Conservation (phyloP, 53 echinoderm and acorn worm species). For the Mesocentrotus franciscanus region DNA sequence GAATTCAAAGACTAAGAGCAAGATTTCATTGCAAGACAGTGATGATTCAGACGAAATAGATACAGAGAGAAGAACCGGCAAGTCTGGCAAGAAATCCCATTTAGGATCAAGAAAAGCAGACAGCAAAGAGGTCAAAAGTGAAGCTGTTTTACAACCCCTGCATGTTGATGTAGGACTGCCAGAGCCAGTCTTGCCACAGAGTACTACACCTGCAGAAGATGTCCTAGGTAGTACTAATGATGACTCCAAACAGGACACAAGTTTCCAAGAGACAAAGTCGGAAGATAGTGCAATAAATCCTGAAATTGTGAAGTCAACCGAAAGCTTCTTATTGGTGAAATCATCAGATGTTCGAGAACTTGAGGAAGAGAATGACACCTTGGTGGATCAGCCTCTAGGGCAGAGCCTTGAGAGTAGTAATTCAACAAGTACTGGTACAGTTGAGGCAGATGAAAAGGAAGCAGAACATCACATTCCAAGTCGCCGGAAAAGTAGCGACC, state of each 20-base stretch:
- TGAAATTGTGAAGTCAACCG: conserved; percentile 45
- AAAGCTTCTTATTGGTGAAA: conserved; percentile 56
- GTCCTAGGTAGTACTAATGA: conserved; percentile 8
- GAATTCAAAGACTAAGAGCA: conserved; percentile 52
- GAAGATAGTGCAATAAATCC: conserved; percentile 55
- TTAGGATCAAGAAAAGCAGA: conserved; percentile 11
- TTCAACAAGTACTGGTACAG: conserved; percentile 58
- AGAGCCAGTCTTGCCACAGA: conserved; percentile 29
- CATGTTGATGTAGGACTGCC: conserved; percentile 45
- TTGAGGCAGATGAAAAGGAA: conserved; percentile 51
- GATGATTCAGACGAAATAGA: conserved; percentile 58
- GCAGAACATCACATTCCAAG: conserved; percentile 20
- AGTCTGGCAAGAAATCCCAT: conserved; percentile 47
- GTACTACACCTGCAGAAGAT: not conserved
- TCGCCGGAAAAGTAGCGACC: conserved; percentile 50
- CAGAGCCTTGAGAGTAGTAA: conserved; percentile 50
- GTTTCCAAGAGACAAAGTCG: not conserved
- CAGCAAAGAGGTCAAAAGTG: conserved; percentile 31
- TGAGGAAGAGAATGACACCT: conserved; percentile 14
- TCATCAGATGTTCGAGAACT: conserved; percentile 44
- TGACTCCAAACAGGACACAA: not conserved
- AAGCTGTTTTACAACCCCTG: conserved; percentile 25
- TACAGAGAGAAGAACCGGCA: conserved; percentile 29
- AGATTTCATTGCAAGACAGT: conserved; percentile 7
- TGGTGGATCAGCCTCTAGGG: not conserved